A percentile compares a stretch with the other conserved stretches of the same genome.
phyloP scores from a whole-genome alignment of 2,113 vertebrate genomes.

The Pristiophorus japonicus region DNA sequence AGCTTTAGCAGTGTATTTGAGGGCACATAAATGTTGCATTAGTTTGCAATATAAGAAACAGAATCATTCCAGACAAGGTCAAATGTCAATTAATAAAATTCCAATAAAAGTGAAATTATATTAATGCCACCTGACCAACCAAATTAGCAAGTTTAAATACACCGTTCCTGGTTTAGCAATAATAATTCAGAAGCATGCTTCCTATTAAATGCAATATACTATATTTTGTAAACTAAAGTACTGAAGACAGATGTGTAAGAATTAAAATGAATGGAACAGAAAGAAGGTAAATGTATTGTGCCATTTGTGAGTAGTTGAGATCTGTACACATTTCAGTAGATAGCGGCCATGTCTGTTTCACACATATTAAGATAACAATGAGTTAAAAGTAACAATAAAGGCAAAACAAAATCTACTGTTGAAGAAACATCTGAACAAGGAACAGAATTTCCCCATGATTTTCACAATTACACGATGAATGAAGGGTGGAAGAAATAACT shows the following conservation, averaged over 20 bases:
- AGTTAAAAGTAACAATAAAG: constrained; percentile 2
- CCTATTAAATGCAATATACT: neutral
- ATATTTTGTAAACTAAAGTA: constrained; percentile 42
- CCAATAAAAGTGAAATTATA: constrained; percentile 42
- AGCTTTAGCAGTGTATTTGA: constrained; percentile 45
- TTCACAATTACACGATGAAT: neutral
- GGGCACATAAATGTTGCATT: constrained; percentile 48
- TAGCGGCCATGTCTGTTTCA: constrained; percentile 39
- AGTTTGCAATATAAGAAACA: constrained; percentile 48
- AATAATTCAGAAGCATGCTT: neutral
- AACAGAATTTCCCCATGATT: neutral
- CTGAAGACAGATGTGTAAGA: constrained; percentile 49
- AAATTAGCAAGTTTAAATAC: constrained; percentile 29
- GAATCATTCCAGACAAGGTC: constrained; percentile 45
- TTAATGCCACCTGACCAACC: constrained; percentile 29
- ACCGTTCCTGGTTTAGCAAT: neutral
- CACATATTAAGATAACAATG: neutral
- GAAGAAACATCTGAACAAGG: neutral
- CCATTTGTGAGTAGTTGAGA: constrained; percentile 51
- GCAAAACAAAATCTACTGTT: neutral
- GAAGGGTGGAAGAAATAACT: neutral
- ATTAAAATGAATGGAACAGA: constrained; percentile 54
- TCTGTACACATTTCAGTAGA: constrained; percentile 50
- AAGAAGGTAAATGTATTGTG: constrained; percentile 52
- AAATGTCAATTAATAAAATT: constrained; percentile 52